These are phyloP conservation scores for Cichladusa arquata DNA, from an alignment of 2,113 vertebrate species.

Conservation along the genomic window DNA sequence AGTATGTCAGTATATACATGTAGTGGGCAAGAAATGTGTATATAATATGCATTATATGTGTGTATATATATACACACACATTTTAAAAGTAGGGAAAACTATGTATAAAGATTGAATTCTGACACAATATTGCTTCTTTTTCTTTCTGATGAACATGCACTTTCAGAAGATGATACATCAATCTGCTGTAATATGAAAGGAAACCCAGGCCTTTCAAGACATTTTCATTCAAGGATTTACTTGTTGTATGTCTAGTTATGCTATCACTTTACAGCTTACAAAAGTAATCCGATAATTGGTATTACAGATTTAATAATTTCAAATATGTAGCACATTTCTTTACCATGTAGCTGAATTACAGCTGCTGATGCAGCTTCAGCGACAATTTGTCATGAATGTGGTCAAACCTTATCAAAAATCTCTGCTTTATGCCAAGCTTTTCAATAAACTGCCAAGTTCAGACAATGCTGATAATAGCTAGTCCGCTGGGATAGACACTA, in stretches of 20 bases:
- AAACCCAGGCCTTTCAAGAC: background rate
- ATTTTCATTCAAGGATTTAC: background rate
- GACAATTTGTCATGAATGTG: background rate
- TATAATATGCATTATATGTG: background rate
- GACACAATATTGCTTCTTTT: background rate
- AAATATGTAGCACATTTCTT: background rate
- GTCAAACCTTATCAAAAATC: background rate
- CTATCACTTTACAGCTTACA: background rate
- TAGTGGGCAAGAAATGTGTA: background rate
- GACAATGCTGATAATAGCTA: background rate
- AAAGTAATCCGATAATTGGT: background rate
- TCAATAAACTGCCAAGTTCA: background rate
- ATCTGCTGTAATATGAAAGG: background rate
- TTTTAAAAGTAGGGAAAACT: background rate
- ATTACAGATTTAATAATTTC: background rate
- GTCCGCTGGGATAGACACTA: background rate
- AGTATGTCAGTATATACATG: background rate
- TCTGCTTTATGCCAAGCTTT: background rate
- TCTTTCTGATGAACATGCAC: background rate
- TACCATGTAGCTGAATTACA: background rate
- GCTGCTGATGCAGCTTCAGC: background rate
- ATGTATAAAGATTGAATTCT: background rate
- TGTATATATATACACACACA: accelerated
- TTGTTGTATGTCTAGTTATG: background rate
- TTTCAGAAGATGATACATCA: background rate